Conservation (phyloP, 2,797 vertebrate species). For the Phataginus tetradactyla region DNA sequence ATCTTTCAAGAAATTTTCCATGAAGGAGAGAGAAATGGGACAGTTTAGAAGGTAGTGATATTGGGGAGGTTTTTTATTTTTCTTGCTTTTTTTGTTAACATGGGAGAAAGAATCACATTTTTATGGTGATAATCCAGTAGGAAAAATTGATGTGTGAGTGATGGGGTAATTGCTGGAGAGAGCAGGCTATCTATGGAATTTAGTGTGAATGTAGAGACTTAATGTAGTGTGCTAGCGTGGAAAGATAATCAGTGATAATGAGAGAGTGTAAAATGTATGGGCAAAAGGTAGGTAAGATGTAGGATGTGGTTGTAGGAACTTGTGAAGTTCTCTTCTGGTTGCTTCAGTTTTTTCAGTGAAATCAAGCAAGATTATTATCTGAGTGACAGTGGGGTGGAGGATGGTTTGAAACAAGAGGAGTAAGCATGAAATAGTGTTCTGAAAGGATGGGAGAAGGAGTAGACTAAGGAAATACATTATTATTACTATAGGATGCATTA, state of each 20-base stretch:
- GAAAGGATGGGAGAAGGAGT: background rate
- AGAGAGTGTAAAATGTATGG: background rate
- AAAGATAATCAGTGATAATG: background rate
- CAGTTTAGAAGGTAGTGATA: background rate
- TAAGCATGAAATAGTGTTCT: background rate
- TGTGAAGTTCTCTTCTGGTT: background rate
- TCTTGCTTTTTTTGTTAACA: background rate
- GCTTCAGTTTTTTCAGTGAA: background rate
- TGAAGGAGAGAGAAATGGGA: background rate
- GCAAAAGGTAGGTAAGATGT: background rate
- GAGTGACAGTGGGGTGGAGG: background rate
- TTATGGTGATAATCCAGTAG: background rate
- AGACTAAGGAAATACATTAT: background rate
- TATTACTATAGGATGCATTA: background rate
- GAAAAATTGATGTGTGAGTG: background rate
- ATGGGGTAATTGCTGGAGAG: background rate
- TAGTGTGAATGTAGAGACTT: background rate
- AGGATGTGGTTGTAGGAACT: background rate
- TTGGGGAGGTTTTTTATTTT: background rate
- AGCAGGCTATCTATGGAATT: background rate
- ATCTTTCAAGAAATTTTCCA: background rate
- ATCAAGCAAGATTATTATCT: conserved; percentile 3
- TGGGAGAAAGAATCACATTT: background rate
- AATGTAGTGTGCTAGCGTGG: background rate
- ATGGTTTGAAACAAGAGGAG: background rate